phyloP scores from a whole-genome alignment of 2,113 vertebrate genomes.

The Pyrgilauda ruficollis region DNA sequence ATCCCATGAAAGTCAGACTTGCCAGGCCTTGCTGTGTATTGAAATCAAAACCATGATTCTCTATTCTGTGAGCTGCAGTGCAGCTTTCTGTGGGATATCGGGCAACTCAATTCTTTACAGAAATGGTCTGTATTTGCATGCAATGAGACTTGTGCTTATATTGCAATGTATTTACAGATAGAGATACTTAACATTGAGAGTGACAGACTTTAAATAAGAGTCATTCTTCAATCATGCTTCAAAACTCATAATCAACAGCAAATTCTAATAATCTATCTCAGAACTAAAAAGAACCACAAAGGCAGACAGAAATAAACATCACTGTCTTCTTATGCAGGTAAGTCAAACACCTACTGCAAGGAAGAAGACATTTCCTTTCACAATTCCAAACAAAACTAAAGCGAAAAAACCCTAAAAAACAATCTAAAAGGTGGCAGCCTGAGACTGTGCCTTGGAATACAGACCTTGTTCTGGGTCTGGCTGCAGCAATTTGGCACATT shows the following conservation, averaged over 20 bases:
- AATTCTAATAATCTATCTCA: background rate
- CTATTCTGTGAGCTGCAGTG: background rate
- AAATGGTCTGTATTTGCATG: background rate
- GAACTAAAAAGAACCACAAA: background rate
- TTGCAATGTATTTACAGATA: background rate
- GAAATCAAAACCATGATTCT: background rate
- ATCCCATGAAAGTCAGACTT: background rate
- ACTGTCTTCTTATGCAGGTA: background rate
- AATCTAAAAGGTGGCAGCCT: background rate
- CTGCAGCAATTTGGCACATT: background rate
- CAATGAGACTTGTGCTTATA: background rate
- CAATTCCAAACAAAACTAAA: background rate
- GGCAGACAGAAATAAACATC: background rate
- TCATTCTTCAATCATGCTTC: background rate
- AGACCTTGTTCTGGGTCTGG: background rate
- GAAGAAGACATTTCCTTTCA: background rate
- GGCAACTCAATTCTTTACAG: background rate
- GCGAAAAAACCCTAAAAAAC: background rate
- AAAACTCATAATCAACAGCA: background rate
- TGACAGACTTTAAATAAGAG: background rate
- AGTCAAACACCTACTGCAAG: background rate
- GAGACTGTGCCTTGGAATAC: background rate
- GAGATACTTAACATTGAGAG: background rate
- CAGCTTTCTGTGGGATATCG: background rate
- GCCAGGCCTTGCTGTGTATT: background rate